Percentiles rank a stretch among this genome's conserved stretches.
These are phyloP conservation scores for Ostrea edulis DNA, from an alignment of 1,140 invertebrate species.

Conservation along the genomic window DNA sequence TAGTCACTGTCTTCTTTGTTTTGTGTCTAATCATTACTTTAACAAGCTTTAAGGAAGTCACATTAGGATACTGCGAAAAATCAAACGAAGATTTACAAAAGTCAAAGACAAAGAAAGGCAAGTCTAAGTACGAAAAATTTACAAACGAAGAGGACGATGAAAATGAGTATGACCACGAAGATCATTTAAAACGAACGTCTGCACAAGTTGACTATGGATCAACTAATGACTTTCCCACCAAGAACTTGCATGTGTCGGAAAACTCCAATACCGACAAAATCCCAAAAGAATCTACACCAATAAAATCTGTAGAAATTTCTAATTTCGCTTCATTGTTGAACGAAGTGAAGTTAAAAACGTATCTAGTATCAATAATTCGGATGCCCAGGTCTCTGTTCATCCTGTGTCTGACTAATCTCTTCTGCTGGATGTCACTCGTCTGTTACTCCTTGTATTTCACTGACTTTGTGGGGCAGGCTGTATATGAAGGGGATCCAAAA, in stretches of 20 bases:
- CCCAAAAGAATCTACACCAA: background rate
- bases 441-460: conserved; percentile 98
- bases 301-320: background rate
- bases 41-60: conserved; percentile 76
- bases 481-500: conserved; percentile 94
- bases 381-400: conserved; percentile 93
- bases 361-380: conserved; percentile 91
- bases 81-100: conserved; percentile 64
- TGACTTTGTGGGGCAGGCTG: conserved; percentile 96
- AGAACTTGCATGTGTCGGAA: background rate
- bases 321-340: conserved; percentile 52
- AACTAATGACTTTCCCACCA: background rate
- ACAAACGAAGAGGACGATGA: conserved; percentile 72
- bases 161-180: conserved; percentile 6
- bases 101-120: conserved; percentile 76
- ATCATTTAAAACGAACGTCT: background rate
- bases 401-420: conserved; percentile 95
- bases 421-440: conserved; percentile 98
- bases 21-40: conserved; percentile 69
- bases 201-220: background rate
- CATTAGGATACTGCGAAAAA: conserved; percentile 65
- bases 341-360: conserved; percentile 83
- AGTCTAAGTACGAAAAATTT: conserved; percentile 75
- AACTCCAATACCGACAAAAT: background rate
- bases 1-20: conserved; percentile 71